Evolutionary conservation across 2,113 vertebrate species (phyloP).

Genomic region (Sapayoa aenigma): DNA sequence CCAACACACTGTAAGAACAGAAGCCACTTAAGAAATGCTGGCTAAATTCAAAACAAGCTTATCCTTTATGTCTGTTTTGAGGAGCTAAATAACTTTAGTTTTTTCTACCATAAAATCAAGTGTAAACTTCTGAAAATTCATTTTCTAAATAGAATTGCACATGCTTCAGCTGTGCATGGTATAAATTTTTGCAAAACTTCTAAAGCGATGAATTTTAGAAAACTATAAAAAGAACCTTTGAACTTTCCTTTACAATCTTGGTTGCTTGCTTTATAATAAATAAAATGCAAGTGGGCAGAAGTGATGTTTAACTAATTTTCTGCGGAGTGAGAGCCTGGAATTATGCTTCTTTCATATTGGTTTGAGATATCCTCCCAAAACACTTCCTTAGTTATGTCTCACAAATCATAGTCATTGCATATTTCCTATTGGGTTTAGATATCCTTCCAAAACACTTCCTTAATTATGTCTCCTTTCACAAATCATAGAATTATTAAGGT

Average conservation of each 20-base stretch:
- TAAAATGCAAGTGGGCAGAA: neutral
- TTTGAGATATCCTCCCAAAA: neutral
- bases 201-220: neutral
- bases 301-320: neutral
- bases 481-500: neutral
- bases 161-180: neutral
- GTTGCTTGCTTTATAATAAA: neutral
- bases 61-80: neutral
- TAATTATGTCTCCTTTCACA: neutral
- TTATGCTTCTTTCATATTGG: neutral
- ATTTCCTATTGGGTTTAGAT: neutral
- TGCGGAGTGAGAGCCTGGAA: neutral
- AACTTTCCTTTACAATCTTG: neutral
- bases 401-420: neutral
- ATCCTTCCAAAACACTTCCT: neutral
- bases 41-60: neutral
- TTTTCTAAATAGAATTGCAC: neutral
- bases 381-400: neutral
- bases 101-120: neutral
- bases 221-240: neutral
- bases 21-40: neutral
- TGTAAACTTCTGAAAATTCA: neutral
- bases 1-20: fast-evolving
- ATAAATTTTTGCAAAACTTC: neutral
- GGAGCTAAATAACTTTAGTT: neutral